Conservation (phyloP, 2,888 invertebrate genomes). For the Andrena praecox region DNA sequence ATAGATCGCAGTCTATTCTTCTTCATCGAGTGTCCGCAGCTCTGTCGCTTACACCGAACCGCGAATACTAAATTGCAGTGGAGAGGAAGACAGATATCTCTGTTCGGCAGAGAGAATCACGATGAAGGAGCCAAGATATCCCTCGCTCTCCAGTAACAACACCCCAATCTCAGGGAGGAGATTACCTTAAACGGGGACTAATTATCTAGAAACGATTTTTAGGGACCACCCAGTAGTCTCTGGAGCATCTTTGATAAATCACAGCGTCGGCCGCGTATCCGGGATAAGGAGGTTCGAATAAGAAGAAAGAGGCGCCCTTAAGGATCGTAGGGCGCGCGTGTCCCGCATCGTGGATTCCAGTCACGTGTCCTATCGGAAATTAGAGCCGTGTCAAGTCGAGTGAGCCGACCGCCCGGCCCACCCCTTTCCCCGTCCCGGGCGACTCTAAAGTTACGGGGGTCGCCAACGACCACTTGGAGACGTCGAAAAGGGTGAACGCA, state of each 20-base stretch:
- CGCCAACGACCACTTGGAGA: conserved; percentile 49
- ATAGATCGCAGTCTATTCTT: too few relatives aligned
- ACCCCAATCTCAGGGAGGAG: not conserved
- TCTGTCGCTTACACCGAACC: too few relatives aligned
- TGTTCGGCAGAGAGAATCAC: too few relatives aligned
- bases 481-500: conserved; percentile 33
- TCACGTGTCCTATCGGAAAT: conserved; percentile 84
- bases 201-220: conserved; percentile 30
- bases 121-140: not conserved
- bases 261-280: conserved; percentile 62
- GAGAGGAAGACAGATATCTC: too few relatives aligned
- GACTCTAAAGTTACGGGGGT: conserved; percentile 67
- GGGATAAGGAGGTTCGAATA: conserved; percentile 54
- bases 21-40: too few relatives aligned
- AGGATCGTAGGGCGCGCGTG: conserved; percentile 55
- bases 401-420: conserved; percentile 27
- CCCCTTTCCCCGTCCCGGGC: conserved; percentile 24
- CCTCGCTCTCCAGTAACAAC: not conserved
- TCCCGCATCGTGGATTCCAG: conserved; percentile 76
- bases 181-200: conserved; percentile 26
- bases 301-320: conserved; percentile 49
- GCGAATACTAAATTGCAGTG: too few relatives aligned
- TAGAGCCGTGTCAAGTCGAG: conserved; percentile 80
- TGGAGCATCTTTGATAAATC: conserved; percentile 59
- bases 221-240: conserved; percentile 29